A percentile compares a stretch with the other conserved stretches of the same genome.
Conservation (phyloP, 1,140 invertebrate species). For the Leptinotarsa undecemlineata region DNA sequence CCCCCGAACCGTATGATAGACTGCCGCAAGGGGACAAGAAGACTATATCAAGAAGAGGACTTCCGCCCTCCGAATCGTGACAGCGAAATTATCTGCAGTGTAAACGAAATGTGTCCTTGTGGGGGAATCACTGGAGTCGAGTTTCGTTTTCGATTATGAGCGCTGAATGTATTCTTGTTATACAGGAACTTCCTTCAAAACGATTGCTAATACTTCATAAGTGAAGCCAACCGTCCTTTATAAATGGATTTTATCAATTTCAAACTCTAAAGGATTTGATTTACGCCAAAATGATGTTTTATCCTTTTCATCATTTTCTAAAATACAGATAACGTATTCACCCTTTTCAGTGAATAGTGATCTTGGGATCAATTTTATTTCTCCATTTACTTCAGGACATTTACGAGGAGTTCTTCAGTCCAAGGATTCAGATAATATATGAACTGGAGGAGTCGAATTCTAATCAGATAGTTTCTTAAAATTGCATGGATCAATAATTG, state of each 20-base stretch:
- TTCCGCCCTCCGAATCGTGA: conserved; percentile 14
- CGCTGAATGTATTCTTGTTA: neutral
- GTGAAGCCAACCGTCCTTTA: conserved; percentile 55
- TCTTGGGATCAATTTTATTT: neutral
- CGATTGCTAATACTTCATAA: conserved; percentile 55
- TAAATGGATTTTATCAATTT: conserved; percentile 57
- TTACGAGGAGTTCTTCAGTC: too few species aligned
- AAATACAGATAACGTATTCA: conserved; percentile 22
- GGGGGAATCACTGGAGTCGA: neutral
- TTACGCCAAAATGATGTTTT: conserved; percentile 40
- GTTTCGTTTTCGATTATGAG: neutral
- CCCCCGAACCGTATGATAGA: conserved; percentile 43
- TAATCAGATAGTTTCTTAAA: too few species aligned
- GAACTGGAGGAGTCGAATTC: too few species aligned
- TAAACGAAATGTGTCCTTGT: neutral
- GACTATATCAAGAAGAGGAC: conserved; percentile 48
- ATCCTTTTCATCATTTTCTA: conserved; percentile 28
- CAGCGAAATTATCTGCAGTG: neutral
- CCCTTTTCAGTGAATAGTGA: neutral
- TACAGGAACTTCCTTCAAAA: conserved; percentile 33
- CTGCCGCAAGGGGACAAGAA: conserved; percentile 44
- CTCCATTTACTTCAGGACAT: neutral
- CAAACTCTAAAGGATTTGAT: conserved; percentile 49
- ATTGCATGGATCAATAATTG: too few species aligned
- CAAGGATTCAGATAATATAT: too few species aligned